phyloP scores from a whole-genome alignment of 2,888 invertebrate species.

The Gymnosoma rotundatum region DNA sequence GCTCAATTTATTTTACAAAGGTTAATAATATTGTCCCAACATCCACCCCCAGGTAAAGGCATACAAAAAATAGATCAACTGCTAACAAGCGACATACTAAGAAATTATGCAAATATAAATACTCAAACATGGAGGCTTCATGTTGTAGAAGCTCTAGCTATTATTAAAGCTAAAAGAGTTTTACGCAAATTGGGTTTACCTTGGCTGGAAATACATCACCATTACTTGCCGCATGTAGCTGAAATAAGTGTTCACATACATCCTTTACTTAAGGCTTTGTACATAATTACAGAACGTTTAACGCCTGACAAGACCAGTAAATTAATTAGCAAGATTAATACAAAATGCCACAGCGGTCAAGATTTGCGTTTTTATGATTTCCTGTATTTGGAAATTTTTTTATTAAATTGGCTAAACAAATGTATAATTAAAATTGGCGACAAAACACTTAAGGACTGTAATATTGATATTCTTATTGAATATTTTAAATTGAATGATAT shows the following conservation, averaged over 20 bases:
- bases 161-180: constrained; percentile 81
- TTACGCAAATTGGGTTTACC: constrained; percentile 81
- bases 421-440: constrained; percentile 75
- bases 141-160: constrained; percentile 83
- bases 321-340: constrained; percentile 74
- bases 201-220: constrained; percentile 75
- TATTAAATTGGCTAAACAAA: constrained; percentile 79
- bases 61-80: not conserved
- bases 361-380: constrained; percentile 77
- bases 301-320: constrained; percentile 75
- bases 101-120: constrained; percentile 75
- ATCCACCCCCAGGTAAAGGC: constrained; percentile 47
- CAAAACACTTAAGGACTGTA: constrained; percentile 70
- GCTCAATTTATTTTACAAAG: constrained; percentile 77
- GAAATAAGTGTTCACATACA: constrained; percentile 80
- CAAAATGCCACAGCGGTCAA: constrained; percentile 70
- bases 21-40: constrained; percentile 73
- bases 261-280: constrained; percentile 82
- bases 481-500: constrained; percentile 78
- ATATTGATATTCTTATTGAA: constrained; percentile 76
- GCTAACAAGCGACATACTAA: constrained; percentile 71
- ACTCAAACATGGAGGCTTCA: constrained; percentile 81
- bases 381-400: constrained; percentile 77
- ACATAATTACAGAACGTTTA: constrained; percentile 82
- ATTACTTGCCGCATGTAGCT: constrained; percentile 80